Evolutionary conservation across 1,140 invertebrate species (phyloP), one percentile per base, ranked within the genome.

Genomic region (Bacillus rossius): DNA sequence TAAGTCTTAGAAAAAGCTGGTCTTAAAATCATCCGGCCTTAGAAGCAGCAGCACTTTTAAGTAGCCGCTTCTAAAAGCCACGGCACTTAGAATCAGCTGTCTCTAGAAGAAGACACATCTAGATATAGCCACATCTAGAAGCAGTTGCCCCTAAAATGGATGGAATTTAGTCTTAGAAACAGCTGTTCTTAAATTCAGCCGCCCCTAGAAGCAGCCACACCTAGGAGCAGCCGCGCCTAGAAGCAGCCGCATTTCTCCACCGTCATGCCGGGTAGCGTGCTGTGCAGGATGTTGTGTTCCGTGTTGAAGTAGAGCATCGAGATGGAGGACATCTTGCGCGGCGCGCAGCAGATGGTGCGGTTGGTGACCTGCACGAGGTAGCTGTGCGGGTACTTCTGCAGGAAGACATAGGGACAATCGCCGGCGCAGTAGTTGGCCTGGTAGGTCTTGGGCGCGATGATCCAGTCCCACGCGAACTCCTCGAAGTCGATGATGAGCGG

Each of bases 401-500:
- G 76, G 71, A 96, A 92, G 2, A 81, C 79, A 75, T 87, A 92
- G 1, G 89, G 89, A 79, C 96, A 99, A 65, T 96, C 91, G 2
- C 96, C 96, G 59, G 89, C 87, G 77, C 96, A 99, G 76, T 95
- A 98, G 76, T 95, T 94, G 16, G 96, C 96, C 67, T 96, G 87
- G 75, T 98, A 99, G 62, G 87, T 84, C 66, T 92, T 91, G 0
- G 96, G 96, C 0, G 95, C 95, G 34, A 99, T 94, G 65, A 99
- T 95, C 89, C 95, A 99, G 67, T 98, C 93, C 94, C 96, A 98
- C 8, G 93, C 94, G 68, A 99, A 94, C 61, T 92, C 91, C 64
- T 89, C 90, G 75, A 99, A 99, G 76, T 98, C 92, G 14, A 99
- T 93, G n/a, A 89, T 90, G 16, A 99, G 80, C 1, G 91, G 89